A percentile compares a stretch with the other conserved stretches of the same genome.
Evolutionary conservation across 2,113 vertebrate genomes (phyloP).

Genomic region (Martes martes): DNA sequence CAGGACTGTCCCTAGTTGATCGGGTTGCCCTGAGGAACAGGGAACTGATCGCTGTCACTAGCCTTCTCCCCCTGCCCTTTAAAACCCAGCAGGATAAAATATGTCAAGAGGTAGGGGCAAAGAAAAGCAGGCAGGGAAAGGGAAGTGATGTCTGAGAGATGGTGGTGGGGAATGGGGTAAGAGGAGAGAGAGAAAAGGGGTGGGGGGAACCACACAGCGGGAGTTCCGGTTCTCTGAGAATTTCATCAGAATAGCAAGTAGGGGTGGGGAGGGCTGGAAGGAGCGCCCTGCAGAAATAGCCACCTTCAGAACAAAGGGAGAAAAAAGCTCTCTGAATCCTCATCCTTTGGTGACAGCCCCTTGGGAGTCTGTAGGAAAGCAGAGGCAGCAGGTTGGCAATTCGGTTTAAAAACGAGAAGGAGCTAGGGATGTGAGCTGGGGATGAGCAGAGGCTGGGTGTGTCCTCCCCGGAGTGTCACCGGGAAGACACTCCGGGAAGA

Average conservation of each 20-base stretch:
- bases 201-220: background rate
- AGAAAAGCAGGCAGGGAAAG: background rate
- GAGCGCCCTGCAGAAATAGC: background rate
- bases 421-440: background rate
- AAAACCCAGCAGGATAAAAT: background rate
- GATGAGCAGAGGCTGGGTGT: background rate
- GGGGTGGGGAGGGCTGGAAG: background rate
- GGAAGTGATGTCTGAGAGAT: background rate
- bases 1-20: background rate
- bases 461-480: background rate
- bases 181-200: background rate
- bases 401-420: background rate
- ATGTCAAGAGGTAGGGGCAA: background rate
- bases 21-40: too few species aligned
- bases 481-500: background rate
- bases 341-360: rapidly evolving
- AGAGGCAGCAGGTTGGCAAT: background rate
- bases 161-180: too few species aligned
- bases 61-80: background rate
- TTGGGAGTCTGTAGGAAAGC: background rate
- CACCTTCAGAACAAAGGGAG: conserved; percentile 3
- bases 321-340: background rate
- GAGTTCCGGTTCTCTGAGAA: background rate
- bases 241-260: background rate
- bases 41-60: background rate